These are phyloP conservation scores for Megalops atlanticus DNA, from an alignment of 2,113 vertebrate species.

Conservation along the genomic window DNA sequence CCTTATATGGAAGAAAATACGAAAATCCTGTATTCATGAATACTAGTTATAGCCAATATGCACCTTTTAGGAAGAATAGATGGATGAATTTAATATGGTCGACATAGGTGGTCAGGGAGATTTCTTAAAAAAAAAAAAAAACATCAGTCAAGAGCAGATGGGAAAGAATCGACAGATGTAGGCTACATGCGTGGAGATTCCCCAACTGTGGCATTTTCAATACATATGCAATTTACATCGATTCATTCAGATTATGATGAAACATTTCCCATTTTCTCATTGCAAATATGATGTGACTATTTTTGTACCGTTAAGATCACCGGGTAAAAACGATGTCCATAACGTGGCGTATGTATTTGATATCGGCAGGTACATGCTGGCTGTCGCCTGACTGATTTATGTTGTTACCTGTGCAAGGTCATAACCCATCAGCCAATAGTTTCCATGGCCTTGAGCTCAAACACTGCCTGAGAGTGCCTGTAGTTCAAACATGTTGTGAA, in stretches of 20 bases:
- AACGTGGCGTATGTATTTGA: not conserved
- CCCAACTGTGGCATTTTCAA: no score
- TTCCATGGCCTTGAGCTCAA: not conserved
- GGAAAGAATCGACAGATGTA: no score
- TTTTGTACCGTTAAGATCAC: not conserved
- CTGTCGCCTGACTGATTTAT: not conserved
- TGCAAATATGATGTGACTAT: not conserved
- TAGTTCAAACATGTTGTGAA: not conserved
- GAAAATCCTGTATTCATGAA: not conserved
- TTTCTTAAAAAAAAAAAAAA: no score
- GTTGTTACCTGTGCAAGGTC: not conserved
- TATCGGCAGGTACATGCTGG: not conserved
- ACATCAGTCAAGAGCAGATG: no score
- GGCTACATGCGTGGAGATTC: no score
- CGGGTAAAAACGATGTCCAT: not conserved
- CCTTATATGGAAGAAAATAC: constrained; percentile 9
- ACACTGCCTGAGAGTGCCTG: not conserved
- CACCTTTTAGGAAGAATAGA: no score
- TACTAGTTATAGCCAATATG: not conserved
- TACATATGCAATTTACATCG: no score
- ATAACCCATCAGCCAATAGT: not conserved
- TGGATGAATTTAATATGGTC: no score
- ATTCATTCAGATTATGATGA: no score
- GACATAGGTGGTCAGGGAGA: no score
- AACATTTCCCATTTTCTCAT: no score